Evolutionary conservation across 2,113 vertebrate species (phyloP).

Genomic region (Oncorhynchus keta): DNA sequence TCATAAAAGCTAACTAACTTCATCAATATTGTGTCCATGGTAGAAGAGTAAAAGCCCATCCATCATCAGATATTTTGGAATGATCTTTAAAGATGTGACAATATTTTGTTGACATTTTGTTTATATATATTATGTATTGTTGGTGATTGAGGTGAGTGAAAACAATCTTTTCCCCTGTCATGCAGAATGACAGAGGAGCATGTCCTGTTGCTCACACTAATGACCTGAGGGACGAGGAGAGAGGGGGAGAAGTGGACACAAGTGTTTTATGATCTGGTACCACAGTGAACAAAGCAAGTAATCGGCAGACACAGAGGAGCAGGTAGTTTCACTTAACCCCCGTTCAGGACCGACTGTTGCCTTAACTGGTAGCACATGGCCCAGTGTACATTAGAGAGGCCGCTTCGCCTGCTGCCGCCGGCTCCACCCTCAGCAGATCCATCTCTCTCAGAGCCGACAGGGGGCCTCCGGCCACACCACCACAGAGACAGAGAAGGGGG

Average conservation of each 20-base stretch:
- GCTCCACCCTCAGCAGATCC: slow-evolving; percentile 14
- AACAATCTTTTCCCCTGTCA: slow-evolving; percentile 37
- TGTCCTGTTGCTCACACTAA: slow-evolving; percentile 65
- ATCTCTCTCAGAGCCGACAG: slow-evolving; percentile 8
- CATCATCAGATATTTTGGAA: background rate
- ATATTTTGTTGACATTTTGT: slow-evolving; percentile 25
- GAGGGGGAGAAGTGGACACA: slow-evolving; percentile 56
- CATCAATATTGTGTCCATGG: slow-evolving; percentile 46
- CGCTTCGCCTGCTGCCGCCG: background rate
- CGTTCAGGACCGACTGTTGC: slow-evolving; percentile 54
- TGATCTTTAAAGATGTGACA: background rate
- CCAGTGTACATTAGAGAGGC: slow-evolving; percentile 39
- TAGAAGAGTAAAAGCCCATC: background rate
- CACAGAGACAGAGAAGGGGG: too few relatives aligned
- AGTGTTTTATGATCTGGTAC: slow-evolving; percentile 74
- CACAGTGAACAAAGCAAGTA: slow-evolving; percentile 68
- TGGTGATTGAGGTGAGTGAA: background rate
- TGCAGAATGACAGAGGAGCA: slow-evolving; percentile 48
- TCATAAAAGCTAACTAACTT: slow-evolving; percentile 45
- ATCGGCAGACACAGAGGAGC: slow-evolving; percentile 68
- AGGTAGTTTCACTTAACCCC: slow-evolving; percentile 76
- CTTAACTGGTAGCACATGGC: slow-evolving; percentile 73
- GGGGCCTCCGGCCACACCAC: slow-evolving; percentile 5
- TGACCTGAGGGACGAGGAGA: slow-evolving; percentile 59
- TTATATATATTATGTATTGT: background rate